Evolutionary conservation across 2,888 invertebrate species (phyloP).

Genomic region (Xanthorhoe spadicearia): DNA sequence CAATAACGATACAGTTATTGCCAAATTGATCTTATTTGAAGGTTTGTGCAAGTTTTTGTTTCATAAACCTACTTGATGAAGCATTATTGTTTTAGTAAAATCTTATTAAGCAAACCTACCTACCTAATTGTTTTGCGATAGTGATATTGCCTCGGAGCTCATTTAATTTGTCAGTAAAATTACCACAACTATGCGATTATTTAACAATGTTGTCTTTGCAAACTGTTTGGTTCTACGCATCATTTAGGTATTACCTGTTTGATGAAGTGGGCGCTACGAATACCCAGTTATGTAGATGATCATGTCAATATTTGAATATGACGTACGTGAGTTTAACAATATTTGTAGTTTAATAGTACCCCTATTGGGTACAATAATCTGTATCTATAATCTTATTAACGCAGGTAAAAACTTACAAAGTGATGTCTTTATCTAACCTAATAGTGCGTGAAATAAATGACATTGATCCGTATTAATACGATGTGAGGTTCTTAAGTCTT

Average conservation of each 20-base stretch:
- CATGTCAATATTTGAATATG: conserved; percentile 30
- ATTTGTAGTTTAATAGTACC: conserved; percentile 4
- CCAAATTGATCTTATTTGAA: too few relatives aligned
- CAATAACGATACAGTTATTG: too few relatives aligned
- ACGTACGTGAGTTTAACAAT: conserved; percentile 8
- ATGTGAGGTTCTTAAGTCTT: too few relatives aligned
- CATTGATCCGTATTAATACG: too few relatives aligned
- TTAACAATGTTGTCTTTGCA: conserved; percentile 8
- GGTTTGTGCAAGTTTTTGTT: too few relatives aligned
- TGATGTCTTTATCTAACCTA: too few relatives aligned
- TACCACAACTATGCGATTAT: conserved; percentile 18
- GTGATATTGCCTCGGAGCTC: neutral
- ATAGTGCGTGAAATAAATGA: too few relatives aligned
- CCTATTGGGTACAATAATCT: neutral
- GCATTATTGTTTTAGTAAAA: too few relatives aligned
- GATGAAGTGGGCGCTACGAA: conserved; percentile 35
- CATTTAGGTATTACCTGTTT: conserved; percentile 19
- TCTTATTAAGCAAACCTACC: neutral
- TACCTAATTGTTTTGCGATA: neutral
- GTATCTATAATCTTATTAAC: too few relatives aligned
- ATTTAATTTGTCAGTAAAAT: conserved; percentile 22
- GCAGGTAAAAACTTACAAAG: too few relatives aligned
- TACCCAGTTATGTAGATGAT: conserved; percentile 16
- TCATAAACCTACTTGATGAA: too few relatives aligned
- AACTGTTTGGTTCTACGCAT: conserved; percentile 23